Evolutionary conservation across 2,113 vertebrate species (phyloP).

Genomic region (Arvicanthis niloticus): DNA sequence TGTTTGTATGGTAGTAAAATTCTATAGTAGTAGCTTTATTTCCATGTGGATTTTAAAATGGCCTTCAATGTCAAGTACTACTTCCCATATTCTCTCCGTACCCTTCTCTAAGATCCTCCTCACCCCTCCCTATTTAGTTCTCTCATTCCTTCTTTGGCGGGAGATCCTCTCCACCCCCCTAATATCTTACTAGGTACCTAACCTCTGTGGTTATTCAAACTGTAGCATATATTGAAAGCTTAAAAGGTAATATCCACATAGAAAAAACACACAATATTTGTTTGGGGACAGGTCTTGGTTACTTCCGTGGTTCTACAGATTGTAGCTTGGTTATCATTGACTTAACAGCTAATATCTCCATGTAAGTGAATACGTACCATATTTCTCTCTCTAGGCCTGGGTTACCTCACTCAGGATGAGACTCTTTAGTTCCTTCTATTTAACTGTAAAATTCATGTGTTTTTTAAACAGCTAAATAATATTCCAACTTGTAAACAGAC

Average conservation of each 20-base stretch:
- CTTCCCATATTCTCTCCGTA: background rate
- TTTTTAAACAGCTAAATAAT: background rate
- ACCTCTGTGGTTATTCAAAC: background rate
- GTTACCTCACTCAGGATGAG: background rate
- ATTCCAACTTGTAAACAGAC: background rate
- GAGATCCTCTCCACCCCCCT: background rate
- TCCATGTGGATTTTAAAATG: background rate
- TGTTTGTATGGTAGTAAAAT: background rate
- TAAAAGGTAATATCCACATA: background rate
- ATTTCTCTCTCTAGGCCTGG: background rate
- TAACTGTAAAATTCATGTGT: background rate
- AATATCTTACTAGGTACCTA: background rate
- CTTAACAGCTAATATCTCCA: background rate
- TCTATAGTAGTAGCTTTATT: background rate
- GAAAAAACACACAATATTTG: background rate
- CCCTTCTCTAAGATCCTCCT: background rate
- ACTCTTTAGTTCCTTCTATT: background rate
- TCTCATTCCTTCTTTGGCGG: background rate
- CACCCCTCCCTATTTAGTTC: background rate
- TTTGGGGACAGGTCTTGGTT: background rate
- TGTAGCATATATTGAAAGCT: background rate
- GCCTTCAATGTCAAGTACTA: background rate
- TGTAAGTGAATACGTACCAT: background rate
- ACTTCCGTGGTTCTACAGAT: background rate
- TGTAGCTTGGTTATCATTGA: background rate